Base-by-base conservation (phyloP, 2,113 vertebrate genomes). In the Charina bottae region DNA sequence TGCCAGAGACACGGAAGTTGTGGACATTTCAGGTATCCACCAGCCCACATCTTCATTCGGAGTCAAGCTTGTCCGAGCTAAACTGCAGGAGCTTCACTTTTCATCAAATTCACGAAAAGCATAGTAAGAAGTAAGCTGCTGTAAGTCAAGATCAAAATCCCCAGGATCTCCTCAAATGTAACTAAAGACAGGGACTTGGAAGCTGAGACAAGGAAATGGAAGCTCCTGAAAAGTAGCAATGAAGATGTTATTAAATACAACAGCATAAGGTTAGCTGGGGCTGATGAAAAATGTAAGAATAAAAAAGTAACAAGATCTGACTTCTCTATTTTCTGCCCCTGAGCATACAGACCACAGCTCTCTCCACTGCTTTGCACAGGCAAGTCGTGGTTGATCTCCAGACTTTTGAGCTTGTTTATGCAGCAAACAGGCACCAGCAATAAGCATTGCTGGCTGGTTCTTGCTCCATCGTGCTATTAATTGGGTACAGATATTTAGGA, bases 21-120 rank as follows among this genome's bases (percentile, higher is more conserved):
- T 56, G 46, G 68, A 37, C 0, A 0, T 12, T 33, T 42, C 2
- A 0, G 85, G 93, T 58, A 24, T 83, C 23, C 0, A 0, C 28
- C 24, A 42, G 24, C 33, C n/a, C 89, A 4, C 54, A 10, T 72
- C 0, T 0, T 85, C 17, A 28, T 12, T 60, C 68, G 90, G 56
- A 37, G 68, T 78, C 68, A 53, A 84, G 23, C 42, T 0, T 78
- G 72, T 78, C 64, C 33, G 54, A 85, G 23, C 37, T 23, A 90
- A 92, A 92, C 15, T 93, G 89, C 3, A 17, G 54, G 92, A 17
- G 13, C 37, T 54, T 83, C 0, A 0, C 11, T 68, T 0, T 0
- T 0, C 28, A 0, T 28, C 2, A 0, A 21, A 64, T 46, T 88
- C 58, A 23, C 88, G 33, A 88, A 93, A 83, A 33, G 78, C 49